Base-by-base conservation (phyloP, 2,888 invertebrate genomes). In the Gryllus longicercus region DNA sequence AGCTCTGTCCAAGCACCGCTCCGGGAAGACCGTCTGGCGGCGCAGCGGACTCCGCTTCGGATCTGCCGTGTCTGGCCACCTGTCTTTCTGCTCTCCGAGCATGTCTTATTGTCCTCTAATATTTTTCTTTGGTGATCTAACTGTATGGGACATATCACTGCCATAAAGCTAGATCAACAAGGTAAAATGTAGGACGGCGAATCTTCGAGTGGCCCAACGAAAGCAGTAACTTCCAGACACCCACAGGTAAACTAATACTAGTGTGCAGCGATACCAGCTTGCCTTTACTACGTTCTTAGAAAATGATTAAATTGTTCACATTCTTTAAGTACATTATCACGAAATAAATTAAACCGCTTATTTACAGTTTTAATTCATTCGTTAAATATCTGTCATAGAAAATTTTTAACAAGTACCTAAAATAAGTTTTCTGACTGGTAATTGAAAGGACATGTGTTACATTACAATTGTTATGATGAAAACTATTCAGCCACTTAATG, bases 161-260 rank as follows among this genome's bases (percentile, higher is more conserved):
- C 82, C 83, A 83, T 83, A 84, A 84, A 83, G 84, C 84, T 84
- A 82, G 81, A 82, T 81, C 82, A 83, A 78, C 82, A 84, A 83
- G 81, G 83, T 79, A 82, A 78, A 81, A 81, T 82, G 80, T 81
- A 77, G 51, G 51, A 78, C 51, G 49, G 21, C 25, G 77, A n/a
- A 50, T 77, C 38, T 18, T 77, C 77, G 38, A n/a, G n/a, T n/a
- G 49, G 21, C 16, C 8, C 77, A 38, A 38, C 25, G 25, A 38
- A 38, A 16, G 38, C 38, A 76, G 21, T 5, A n/a, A 76, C 16
- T 2, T 38, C 16, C n/a, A 14, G 16, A 76, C 2, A 76, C 21
- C 21, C 23, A 76, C 76, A 77, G 77, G 38, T 77, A 25, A 50
- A 51, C 51, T 4, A 38, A 5, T 38, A 38, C 25, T 38, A 2